A percentile compares a stretch with the other conserved stretches of the same genome.
These are phyloP conservation scores for Chiloscyllium plagiosum DNA, from an alignment of 2,113 vertebrate species.

Conservation along the genomic window DNA sequence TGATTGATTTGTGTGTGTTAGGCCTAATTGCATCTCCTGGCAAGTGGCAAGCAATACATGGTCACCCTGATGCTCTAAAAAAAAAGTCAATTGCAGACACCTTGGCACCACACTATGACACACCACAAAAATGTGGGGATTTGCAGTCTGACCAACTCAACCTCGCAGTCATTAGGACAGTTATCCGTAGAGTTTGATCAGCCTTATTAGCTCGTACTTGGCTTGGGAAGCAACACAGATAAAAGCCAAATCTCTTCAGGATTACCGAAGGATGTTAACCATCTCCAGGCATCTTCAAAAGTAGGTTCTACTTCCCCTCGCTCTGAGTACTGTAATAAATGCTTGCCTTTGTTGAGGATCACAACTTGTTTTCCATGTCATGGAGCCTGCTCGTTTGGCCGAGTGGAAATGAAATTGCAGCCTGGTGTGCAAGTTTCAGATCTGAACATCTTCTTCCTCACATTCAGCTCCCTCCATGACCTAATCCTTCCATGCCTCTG, in stretches of 20 bases:
- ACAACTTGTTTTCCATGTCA: not conserved
- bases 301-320: no score
- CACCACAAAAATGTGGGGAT: not conserved
- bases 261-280: not conserved
- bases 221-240: not conserved
- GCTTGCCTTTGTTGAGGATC: not conserved
- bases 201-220: not conserved
- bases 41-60: not conserved
- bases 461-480: not conserved
- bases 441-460: not conserved
- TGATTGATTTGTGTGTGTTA: slow-evolving; percentile 36
- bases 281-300: not conserved
- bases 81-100: slow-evolving; percentile 23
- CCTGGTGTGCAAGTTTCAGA: not conserved
- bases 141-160: not conserved
- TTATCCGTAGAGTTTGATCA: not conserved
- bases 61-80: not conserved
- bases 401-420: not conserved
- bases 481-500: not conserved
- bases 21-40: slow-evolving; percentile 33
- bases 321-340: not conserved
- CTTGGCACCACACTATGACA: slow-evolving; percentile 11
- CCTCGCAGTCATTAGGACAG: not conserved
- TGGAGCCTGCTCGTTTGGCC: not conserved
- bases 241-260: not conserved